Evolutionary conservation across 2,797 vertebrate genomes (phyloP).

Genomic region (Sebastes taczanowskii): DNA sequence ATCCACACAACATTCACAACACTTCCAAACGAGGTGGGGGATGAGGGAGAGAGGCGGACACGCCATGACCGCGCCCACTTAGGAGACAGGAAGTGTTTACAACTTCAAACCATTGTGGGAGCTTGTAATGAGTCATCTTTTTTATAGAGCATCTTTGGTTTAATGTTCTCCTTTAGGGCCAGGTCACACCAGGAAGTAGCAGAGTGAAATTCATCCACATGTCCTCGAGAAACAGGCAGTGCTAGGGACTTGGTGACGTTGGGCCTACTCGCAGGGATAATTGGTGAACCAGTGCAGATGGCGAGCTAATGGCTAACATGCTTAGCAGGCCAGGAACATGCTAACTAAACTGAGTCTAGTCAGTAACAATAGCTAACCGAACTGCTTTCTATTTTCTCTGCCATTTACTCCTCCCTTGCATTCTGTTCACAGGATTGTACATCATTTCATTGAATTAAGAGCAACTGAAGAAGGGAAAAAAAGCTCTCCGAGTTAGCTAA

Average conservation of each 20-base stretch:
- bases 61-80: too few relatives aligned
- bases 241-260: too few relatives aligned
- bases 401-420: neutral
- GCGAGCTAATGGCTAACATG: neutral
- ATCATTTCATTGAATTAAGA: neutral
- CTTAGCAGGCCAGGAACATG: neutral
- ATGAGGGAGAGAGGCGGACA: accelerated
- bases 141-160: too few relatives aligned
- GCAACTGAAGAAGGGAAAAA: neutral
- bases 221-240: neutral
- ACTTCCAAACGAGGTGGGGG: too few relatives aligned
- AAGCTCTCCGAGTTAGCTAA: too few relatives aligned
- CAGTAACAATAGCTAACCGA: neutral
- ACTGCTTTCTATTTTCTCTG: neutral
- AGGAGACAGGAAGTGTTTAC: too few relatives aligned
- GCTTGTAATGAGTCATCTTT: too few relatives aligned
- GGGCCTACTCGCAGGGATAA: neutral
- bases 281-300: neutral
- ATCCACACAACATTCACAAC: too few relatives aligned
- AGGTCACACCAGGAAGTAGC: neutral
- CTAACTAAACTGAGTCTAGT: neutral
- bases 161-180: neutral
- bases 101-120: too few relatives aligned
- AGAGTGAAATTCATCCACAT: neutral
- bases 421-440: neutral